Base-by-base conservation (phyloP, 2,113 vertebrate species). In the Ceyx cyanopectus region DNA sequence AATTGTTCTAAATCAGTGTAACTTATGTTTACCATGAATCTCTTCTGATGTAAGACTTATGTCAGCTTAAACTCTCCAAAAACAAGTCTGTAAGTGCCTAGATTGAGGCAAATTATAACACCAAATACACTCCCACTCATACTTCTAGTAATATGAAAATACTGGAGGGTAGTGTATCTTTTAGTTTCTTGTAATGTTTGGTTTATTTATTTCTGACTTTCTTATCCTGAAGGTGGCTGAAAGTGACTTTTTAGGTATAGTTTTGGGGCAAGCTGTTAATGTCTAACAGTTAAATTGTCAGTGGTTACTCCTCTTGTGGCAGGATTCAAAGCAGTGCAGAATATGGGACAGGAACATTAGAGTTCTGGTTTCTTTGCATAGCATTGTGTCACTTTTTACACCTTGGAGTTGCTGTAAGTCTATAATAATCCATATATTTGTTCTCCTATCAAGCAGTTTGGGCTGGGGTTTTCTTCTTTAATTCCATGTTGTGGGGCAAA, bases 391-490 rank as follows among this genome's bases (percentile, higher is more conserved):
- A 51, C 12, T 70, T 72, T 50, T 20, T 45, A 74, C 29, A 91
- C 63, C 62, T 89, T 96, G 77, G 57, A 85, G 41, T 30, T 82
- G 62, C 34, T 48, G 24, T 60, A 66, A 48, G 37, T 70, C 48
- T 92, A 21, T 86, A 67, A 80, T 72, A 87, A 79, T 67, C 66
- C 51, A 32, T 78, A 12, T 20, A 4, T 62, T 93, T 92, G 68
- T 90, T 84, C 67, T 89, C 30, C 34, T 68, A 4, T 65, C 32
- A 87, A 63, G 41, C 68, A 58, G 37, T 92, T 79, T 90, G 9
- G 14, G 83, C 62, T 76, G 48, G 19, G 15, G 80, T 81, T 92
- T 96, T 96, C 77, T 90, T 93, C 61, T 78, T 85, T 63, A 61
- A 79, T 92, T 86, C 14, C 2, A 4, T 62, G 37, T 88, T 80